A percentile compares a stretch with the other conserved stretches of the same genome.
Evolutionary conservation across 2,113 vertebrate genomes (phyloP).

Genomic region (Oncorhynchus nerka): DNA sequence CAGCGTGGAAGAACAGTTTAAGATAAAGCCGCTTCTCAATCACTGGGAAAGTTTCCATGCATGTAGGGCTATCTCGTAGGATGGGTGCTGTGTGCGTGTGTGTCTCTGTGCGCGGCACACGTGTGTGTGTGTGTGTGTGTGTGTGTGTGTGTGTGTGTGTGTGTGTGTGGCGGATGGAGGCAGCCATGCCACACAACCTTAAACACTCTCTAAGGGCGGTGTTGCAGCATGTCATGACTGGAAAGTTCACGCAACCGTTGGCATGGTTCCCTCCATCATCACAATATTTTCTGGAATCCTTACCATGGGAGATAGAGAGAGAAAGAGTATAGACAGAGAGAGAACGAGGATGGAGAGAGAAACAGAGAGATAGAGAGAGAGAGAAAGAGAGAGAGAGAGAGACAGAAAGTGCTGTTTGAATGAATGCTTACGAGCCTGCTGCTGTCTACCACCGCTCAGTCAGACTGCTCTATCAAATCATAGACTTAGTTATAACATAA

Average conservation of each 20-base stretch:
- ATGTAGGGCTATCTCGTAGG: slow-evolving; percentile 17
- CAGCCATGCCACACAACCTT: slow-evolving; percentile 1
- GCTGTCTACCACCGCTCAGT: too few relatives aligned
- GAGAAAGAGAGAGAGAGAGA: too few relatives aligned
- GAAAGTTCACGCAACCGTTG: slow-evolving; percentile 39
- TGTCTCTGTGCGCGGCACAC: too few relatives aligned
- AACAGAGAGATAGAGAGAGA: too few relatives aligned
- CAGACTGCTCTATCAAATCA: too few relatives aligned
- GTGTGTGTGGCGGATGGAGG: neutral
- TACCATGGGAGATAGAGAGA: too few relatives aligned
- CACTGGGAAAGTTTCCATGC: slow-evolving; percentile 18
- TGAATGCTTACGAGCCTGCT: too few relatives aligned
- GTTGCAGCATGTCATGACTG: slow-evolving; percentile 26
- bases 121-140: neutral
- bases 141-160: too few relatives aligned
- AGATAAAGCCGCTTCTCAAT: slow-evolving; percentile 60
- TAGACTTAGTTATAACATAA: too few relatives aligned
- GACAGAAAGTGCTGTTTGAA: too few relatives aligned
- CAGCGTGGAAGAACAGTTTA: slow-evolving; percentile 52
- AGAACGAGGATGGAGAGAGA: too few relatives aligned
- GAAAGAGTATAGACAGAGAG: too few relatives aligned
- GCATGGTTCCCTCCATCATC: slow-evolving; percentile 39
- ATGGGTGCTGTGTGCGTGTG: neutral
- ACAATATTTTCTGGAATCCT: slow-evolving; percentile 18
- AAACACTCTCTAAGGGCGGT: neutral